Percentiles rank a stretch among this genome's conserved stretches.
phyloP scores from a whole-genome alignment of 92 coral and sea anemone species.

The Bergia sp. region DNA sequence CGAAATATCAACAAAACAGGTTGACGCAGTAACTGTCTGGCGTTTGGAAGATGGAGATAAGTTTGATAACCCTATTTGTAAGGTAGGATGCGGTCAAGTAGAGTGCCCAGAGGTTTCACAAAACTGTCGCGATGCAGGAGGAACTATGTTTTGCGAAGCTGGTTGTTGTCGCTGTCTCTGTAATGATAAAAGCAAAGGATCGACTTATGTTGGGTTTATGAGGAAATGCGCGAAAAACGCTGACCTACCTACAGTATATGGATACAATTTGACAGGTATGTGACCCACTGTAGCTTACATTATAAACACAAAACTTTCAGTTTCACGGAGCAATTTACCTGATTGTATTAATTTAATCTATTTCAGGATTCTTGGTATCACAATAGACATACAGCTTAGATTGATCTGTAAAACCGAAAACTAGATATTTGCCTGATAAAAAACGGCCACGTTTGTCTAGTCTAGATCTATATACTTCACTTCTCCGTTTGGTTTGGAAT shows the following conservation, averaged over 20 bases:
- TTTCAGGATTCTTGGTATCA: not conserved
- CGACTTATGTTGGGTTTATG: slow-evolving; percentile 36
- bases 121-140: slow-evolving; percentile 35
- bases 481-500: not conserved
- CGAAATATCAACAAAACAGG: not conserved
- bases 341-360: not conserved
- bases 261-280: slow-evolving; percentile 33
- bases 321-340: not conserved
- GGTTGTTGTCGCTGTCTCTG: slow-evolving; percentile 24
- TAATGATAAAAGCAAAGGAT: not conserved
- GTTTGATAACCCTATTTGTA: slow-evolving; percentile 33
- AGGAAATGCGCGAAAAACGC: slow-evolving; percentile 18
- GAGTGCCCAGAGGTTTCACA: not conserved
- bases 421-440: no score
- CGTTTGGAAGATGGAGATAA: slow-evolving; percentile 34
- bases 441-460: no score
- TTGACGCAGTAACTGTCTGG: not conserved
- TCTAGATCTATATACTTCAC: not conserved
- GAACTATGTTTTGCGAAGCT: not conserved
- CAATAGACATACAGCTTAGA: not conserved
- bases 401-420: no score
- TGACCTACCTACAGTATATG: slow-evolving; percentile 8
- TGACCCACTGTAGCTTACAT: not conserved
- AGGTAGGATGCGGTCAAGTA: not conserved
- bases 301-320: not conserved